Conservation (phyloP, 1,140 invertebrate species). For the Drosophila guanche region DNA sequence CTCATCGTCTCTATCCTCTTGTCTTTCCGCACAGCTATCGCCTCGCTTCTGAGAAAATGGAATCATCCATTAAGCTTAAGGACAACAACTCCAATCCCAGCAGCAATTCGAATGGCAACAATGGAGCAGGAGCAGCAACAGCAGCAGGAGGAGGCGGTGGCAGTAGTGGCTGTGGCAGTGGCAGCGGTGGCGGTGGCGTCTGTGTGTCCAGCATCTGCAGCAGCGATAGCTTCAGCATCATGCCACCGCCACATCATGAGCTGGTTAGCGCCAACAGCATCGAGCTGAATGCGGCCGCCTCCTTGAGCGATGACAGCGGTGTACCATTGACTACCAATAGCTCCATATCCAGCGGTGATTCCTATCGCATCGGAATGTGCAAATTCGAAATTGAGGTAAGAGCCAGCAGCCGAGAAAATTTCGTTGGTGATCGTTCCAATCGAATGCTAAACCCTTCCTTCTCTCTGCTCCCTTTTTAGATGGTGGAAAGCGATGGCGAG, state of each 20-base stretch:
- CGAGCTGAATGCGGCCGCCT: constrained; percentile 79
- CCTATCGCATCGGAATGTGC: constrained; percentile 84
- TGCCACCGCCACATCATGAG: constrained; percentile 69
- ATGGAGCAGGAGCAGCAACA: constrained; percentile 12
- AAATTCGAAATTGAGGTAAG: constrained; percentile 85
- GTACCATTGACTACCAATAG: constrained; percentile 85
- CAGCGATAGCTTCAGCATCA: constrained; percentile 78
- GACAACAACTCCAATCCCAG: constrained; percentile 56
- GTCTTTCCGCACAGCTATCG: constrained; percentile 25
- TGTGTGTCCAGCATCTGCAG: constrained; percentile 64
- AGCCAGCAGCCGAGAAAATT: too few species aligned
- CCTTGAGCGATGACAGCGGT: constrained; percentile 85
- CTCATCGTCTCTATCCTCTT: background rate
- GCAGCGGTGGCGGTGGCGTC: constrained; percentile 26
- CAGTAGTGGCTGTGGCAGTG: background rate
- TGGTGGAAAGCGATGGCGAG: constrained; percentile 88
- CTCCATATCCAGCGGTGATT: constrained; percentile 85
- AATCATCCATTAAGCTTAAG: constrained; percentile 78
- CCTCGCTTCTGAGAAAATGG: constrained; percentile 66
- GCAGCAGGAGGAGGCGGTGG: constrained; percentile 5
- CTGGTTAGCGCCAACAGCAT: constrained; percentile 80
- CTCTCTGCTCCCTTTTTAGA: constrained; percentile 76
- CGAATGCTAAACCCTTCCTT: background rate
- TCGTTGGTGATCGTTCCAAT: too few species aligned
- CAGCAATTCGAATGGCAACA: constrained; percentile 50